phyloP scores from a whole-genome alignment of 1,140 invertebrate species.

The Sinonovacula constricta region DNA sequence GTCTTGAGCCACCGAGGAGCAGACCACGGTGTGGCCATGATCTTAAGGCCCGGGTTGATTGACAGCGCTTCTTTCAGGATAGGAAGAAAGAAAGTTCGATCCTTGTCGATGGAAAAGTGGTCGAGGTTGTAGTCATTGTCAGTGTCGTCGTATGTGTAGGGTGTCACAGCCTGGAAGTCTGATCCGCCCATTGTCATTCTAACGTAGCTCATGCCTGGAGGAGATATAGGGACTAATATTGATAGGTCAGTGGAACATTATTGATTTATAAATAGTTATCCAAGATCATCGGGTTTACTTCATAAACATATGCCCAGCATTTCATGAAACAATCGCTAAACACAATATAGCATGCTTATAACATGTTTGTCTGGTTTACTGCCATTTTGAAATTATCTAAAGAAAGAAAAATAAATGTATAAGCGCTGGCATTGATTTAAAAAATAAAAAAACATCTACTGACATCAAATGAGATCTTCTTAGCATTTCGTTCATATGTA shows the following conservation, averaged over 20 bases:
- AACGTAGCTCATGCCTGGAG: conserved; percentile 53
- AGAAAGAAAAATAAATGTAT: neutral
- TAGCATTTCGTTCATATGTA: neutral
- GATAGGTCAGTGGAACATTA: neutral
- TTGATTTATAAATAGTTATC: neutral
- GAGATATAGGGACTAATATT: neutral
- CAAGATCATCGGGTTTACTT: neutral
- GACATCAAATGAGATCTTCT: neutral
- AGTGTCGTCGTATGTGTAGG: conserved; percentile 56
- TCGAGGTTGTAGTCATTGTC: conserved; percentile 51
- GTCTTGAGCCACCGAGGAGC: conserved; percentile 64
- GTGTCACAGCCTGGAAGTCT: conserved; percentile 53
- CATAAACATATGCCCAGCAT: neutral
- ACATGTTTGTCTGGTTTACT: neutral
- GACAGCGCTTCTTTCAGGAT: conserved; percentile 55
- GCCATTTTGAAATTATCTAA: neutral
- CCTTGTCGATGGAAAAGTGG: conserved; percentile 58
- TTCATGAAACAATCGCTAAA: neutral
- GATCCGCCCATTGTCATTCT: conserved; percentile 56
- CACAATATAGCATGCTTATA: neutral
- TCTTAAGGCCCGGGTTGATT: conserved; percentile 56
- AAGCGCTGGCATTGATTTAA: neutral
- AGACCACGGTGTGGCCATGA: conserved; percentile 61
- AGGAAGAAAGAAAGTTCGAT: conserved; percentile 56
- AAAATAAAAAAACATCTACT: neutral